phyloP scores from a whole-genome alignment of 2,888 invertebrate species.

The Brachyptera risi region DNA sequence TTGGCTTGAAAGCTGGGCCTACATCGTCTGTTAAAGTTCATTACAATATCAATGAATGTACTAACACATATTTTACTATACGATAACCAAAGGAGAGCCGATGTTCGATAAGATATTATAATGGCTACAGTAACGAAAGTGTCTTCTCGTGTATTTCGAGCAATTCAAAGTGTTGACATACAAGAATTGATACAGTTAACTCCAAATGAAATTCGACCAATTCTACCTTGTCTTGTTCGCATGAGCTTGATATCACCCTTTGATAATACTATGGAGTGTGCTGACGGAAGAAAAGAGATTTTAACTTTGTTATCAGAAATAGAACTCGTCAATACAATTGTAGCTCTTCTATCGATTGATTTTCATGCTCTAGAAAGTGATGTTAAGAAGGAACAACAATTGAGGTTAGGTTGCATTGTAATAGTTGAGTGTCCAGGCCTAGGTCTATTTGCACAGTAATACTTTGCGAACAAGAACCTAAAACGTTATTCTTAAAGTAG shows the following conservation, averaged over 20 bases:
- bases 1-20: too few relatives aligned
- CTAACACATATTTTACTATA: too few relatives aligned
- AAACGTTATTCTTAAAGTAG: too few relatives aligned
- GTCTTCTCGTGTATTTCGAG: constrained; percentile 67
- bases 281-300: constrained; percentile 79
- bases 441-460: too few relatives aligned
- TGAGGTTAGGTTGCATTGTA: too few relatives aligned
- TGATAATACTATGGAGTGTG: constrained; percentile 79
- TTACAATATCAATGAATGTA: too few relatives aligned
- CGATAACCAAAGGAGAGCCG: too few relatives aligned
- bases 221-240: constrained; percentile 86
- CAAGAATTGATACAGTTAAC: constrained; percentile 66
- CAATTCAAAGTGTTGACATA: constrained; percentile 80
- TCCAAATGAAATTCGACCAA: constrained; percentile 78
- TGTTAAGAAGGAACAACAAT: constrained; percentile 85
- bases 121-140: constrained; percentile 41
- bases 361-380: constrained; percentile 90
- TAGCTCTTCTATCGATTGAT: constrained; percentile 88
- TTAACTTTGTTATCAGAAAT: constrained; percentile 86
- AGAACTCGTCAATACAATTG: constrained; percentile 91
- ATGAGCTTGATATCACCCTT: constrained; percentile 88
- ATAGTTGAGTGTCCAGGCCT: too few relatives aligned
- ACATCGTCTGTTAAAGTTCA: too few relatives aligned
- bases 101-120: background rate
- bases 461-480: too few relatives aligned